Base-by-base conservation (phyloP, 1,140 invertebrate genomes). In the Ceratina japonica region DNA sequence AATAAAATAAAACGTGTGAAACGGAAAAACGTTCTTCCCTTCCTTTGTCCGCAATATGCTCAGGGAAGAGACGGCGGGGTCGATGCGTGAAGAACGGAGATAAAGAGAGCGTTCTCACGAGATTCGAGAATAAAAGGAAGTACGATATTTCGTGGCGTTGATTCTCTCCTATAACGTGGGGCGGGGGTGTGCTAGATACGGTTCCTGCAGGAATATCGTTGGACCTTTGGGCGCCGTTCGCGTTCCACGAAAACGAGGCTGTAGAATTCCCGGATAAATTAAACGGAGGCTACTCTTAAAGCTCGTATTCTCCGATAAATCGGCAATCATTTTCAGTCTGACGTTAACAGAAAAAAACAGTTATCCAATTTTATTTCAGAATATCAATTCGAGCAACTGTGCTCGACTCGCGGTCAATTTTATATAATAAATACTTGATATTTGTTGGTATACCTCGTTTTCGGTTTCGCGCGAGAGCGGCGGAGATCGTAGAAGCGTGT, bases 401-500 rank as follows among this genome's bases (percentile, higher is more conserved):
- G 5, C 3, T 44, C 10, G 10, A 10, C 10, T 44, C 10, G 10
- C 3, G 37, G 10, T 44, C 10, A 7, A 44, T 44, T 44, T 44
- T 44, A 44, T 44, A 44, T 44, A 44, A 44, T 44, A 7, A 10
- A 44, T 44, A 44, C 2, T 44, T 10, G 37, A 8, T 31, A 31
- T 44, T 44, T 0, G 3, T 44, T 44, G 3, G 0, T 44, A 8
- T 44, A 16, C 63, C 51, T 27, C 37, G 56, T 31, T 20, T 63
- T 18, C 54, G 44, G 27, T 31, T 56, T 62, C 51, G 37, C 58
- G 58, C 49, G 66, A 52, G 44, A 24, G 8, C 37, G 18, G 37
- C 37, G 8, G 18, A 56, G 20, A 64, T 78, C 31, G n/a, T 16
- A 74, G n/a, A 63, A 79, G 62, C 52, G 70, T 79, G 73, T 64